Evolutionary conservation across 2,113 vertebrate species (phyloP).

Genomic region (Willisornis vidua): DNA sequence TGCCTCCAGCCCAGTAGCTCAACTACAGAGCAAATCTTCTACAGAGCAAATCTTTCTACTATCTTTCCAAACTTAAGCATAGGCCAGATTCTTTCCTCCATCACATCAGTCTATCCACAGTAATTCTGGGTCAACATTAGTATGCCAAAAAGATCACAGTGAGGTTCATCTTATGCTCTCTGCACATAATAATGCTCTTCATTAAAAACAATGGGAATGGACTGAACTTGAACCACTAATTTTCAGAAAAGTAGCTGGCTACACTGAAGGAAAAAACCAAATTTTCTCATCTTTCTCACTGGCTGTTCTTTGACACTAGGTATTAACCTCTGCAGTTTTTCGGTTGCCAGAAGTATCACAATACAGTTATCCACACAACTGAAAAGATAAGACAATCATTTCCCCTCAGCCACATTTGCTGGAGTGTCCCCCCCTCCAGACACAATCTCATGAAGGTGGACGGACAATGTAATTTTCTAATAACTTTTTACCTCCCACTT

Average conservation of each 20-base stretch:
- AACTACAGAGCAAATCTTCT: neutral
- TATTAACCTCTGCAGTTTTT: neutral
- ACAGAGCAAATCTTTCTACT: neutral
- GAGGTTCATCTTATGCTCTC: neutral
- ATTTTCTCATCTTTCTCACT: neutral
- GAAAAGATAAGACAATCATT: neutral
- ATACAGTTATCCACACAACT: neutral
- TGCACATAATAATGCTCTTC: neutral
- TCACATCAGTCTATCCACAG: neutral
- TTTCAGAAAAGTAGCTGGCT: neutral
- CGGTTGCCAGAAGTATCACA: neutral
- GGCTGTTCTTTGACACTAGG: neutral
- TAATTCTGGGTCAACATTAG: neutral
- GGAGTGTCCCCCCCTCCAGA: neutral
- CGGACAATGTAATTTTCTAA: neutral
- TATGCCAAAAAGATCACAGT: neutral
- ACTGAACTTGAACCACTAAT: neutral
- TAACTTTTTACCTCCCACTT: neutral
- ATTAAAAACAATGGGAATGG: neutral
- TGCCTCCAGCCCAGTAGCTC: neutral
- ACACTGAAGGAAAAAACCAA: neutral
- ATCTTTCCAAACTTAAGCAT: neutral
- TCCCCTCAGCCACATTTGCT: neutral
- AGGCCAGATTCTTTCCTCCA: neutral
- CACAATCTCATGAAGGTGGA: neutral